A percentile compares a stretch with the other conserved stretches of the same genome.
phyloP scores from a whole-genome alignment of 1,140 invertebrate genomes.

The Hestina assimilis region DNA sequence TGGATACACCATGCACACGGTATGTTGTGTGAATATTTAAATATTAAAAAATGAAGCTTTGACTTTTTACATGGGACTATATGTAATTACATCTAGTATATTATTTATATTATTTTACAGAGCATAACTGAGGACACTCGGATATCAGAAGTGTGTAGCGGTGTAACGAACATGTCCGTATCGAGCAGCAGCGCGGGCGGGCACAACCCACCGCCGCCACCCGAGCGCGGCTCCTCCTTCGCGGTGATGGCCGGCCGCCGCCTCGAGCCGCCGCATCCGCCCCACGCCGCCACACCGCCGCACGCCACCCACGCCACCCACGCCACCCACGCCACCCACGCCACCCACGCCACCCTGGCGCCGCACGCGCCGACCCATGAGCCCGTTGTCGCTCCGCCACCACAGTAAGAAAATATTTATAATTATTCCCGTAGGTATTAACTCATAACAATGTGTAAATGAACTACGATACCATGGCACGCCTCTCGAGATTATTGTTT shows the following conservation, averaged over 20 bases:
- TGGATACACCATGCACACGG: slow-evolving; percentile 43
- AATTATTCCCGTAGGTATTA: background rate
- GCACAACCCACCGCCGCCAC: slow-evolving; percentile 82
- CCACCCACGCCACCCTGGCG: slow-evolving; percentile 24
- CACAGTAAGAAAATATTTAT: slow-evolving; percentile 41
- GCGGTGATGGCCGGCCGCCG: slow-evolving; percentile 83
- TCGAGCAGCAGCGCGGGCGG: slow-evolving; percentile 1
- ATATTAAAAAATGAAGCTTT: background rate
- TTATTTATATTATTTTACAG: slow-evolving; percentile 7
- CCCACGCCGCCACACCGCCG: slow-evolving; percentile 18
- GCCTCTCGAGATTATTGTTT: no score
- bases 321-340: slow-evolving; percentile 1
- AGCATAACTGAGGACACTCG: slow-evolving; percentile 33
- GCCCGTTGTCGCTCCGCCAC: slow-evolving; percentile 14
- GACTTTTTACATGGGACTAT: no score
- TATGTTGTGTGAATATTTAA: slow-evolving; percentile 5
- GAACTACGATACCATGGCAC: no score
- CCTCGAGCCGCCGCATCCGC: slow-evolving; percentile 16
- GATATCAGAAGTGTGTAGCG: slow-evolving; percentile 35
- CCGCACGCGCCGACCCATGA: slow-evolving; percentile 33
- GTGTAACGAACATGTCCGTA: slow-evolving; percentile 30
- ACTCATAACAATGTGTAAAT: no score
- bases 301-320: slow-evolving; percentile 34
- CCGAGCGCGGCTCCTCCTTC: slow-evolving; percentile 89
- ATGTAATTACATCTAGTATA: no score